phyloP scores from a whole-genome alignment of 2,888 invertebrate genomes.

The Trachelus stipa region DNA sequence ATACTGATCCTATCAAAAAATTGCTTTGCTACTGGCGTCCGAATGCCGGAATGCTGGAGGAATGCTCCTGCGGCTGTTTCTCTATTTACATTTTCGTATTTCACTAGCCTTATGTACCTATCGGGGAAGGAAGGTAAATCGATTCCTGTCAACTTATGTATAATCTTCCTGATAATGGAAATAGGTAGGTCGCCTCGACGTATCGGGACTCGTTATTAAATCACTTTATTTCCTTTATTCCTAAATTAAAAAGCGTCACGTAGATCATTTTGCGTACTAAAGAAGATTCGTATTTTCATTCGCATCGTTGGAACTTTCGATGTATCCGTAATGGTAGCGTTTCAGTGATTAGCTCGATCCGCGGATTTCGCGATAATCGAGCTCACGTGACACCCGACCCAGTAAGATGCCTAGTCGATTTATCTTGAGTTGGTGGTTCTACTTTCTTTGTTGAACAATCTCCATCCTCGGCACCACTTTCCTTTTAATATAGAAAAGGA shows the following conservation, averaged over 20 bases:
- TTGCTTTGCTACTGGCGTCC: constrained; percentile 52
- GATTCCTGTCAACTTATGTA: background rate
- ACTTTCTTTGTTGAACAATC: background rate
- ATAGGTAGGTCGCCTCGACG: background rate
- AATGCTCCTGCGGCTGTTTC: background rate
- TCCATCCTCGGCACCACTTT: background rate
- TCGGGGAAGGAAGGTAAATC: background rate
- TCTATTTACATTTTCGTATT: background rate
- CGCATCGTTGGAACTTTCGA: background rate
- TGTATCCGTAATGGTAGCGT: background rate
- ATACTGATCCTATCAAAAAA: constrained; percentile 58
- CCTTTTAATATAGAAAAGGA: background rate
- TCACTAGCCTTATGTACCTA: background rate
- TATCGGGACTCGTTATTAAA: background rate
- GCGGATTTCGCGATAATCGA: background rate
- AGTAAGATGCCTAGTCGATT: background rate
- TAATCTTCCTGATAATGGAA: background rate
- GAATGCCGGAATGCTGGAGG: constrained; percentile 27
- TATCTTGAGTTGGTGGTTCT: background rate
- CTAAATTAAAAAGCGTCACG: background rate
- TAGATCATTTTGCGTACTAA: background rate
- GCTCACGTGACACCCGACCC: background rate
- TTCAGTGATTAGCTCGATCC: background rate
- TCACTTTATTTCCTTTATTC: background rate
- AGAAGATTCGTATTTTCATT: background rate